These are phyloP conservation scores for Agapornis roseicollis DNA, from an alignment of 2,113 vertebrate species.

Conservation along the genomic window DNA sequence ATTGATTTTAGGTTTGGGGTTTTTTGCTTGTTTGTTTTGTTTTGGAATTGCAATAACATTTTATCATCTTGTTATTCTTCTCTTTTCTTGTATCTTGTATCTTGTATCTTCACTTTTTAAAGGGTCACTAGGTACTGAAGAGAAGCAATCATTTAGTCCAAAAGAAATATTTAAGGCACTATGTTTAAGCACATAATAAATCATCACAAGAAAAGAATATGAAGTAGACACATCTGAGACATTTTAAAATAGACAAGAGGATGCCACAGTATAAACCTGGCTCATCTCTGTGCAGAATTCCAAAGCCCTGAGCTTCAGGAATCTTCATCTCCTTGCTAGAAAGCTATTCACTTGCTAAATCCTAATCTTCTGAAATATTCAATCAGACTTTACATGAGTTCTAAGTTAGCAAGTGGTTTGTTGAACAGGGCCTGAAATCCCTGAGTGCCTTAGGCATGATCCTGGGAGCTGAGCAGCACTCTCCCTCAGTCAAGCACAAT, in stretches of 20 bases:
- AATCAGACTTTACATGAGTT: not conserved
- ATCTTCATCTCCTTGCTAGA: not conserved
- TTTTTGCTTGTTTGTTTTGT: not conserved
- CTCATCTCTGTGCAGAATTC: not conserved
- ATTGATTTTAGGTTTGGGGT: not conserved
- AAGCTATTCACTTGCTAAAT: not conserved
- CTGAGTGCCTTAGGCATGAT: not conserved
- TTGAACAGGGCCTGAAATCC: not conserved
- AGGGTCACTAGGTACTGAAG: not conserved
- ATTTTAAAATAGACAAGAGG: not conserved
- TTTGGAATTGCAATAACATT: not conserved
- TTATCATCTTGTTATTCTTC: not conserved
- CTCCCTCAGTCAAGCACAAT: not conserved
- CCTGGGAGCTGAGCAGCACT: not conserved
- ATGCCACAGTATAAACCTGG: not conserved
- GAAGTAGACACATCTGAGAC: not conserved
- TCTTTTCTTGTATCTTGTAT: not conserved
- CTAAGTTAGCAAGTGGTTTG: not conserved
- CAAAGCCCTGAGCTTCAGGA: not conserved
- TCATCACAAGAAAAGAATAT: not conserved
- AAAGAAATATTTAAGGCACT: not conserved
- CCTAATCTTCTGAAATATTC: not conserved
- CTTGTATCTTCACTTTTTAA: not conserved
- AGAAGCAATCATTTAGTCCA: not conserved
- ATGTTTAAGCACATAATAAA: not conserved